Evolutionary conservation across 2,113 vertebrate genomes (phyloP).

Genomic region (Pseudopodoces humilis): DNA sequence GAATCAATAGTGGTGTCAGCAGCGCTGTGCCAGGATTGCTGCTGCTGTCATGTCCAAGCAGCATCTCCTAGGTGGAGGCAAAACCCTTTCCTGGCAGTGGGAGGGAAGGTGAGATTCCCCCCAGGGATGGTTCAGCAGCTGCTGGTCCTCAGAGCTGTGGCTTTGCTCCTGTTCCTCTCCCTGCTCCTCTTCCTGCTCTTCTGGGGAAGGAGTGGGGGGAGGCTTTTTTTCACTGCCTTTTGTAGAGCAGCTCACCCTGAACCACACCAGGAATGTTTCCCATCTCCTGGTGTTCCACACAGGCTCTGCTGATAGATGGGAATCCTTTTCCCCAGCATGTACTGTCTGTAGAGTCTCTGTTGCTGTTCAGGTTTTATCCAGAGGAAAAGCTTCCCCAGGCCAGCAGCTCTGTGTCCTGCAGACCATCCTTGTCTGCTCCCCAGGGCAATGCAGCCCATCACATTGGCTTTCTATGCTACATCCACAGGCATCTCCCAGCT

Average conservation of each 20-base stretch:
- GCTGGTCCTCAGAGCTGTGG: not conserved
- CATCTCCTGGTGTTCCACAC: not conserved
- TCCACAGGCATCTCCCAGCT: not conserved
- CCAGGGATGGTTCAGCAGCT: not conserved
- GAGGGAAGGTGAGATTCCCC: not conserved
- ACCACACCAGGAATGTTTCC: rapidly evolving
- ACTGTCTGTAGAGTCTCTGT: not conserved
- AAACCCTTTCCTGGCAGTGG: not conserved
- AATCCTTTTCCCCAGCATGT: not conserved
- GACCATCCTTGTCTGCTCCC: not conserved
- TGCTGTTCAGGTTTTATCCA: not conserved
- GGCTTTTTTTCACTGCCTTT: not conserved
- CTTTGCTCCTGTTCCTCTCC: not conserved
- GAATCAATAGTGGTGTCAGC: not conserved
- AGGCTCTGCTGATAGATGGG: not conserved
- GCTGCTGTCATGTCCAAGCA: not conserved
- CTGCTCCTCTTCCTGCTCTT: not conserved
- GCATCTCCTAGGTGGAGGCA: rapidly evolving
- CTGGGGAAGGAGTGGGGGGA: not conserved
- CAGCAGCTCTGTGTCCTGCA: not conserved
- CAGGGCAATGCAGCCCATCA: not conserved
- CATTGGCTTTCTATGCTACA: rapidly evolving
- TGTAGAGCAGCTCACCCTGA: not conserved
- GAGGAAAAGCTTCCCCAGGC: not conserved
- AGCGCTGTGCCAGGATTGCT: not conserved